Evolutionary conservation across 2,888 invertebrate species (phyloP), one percentile per base, ranked within the genome.

Genomic region (Cosmia trapezina): DNA sequence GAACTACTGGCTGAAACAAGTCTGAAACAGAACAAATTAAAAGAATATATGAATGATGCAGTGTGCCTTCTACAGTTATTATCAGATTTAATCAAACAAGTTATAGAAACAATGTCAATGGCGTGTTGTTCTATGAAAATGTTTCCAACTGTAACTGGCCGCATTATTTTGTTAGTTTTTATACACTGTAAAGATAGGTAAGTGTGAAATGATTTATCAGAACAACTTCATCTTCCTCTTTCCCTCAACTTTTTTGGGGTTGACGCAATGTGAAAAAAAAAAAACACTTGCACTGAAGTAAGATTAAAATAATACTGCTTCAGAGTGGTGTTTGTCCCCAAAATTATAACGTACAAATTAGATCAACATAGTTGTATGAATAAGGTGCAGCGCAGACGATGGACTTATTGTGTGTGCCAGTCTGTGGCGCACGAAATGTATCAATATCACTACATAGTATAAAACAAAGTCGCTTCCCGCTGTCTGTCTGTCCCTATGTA

Each of bases 131-230:
- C 72, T 4, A 87, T 93, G 87, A 92, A 91, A 71, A 85, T 72
- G 17, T 93, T 95, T 74, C 94, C 95, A 12, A 89, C 83, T 1
- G 82, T 87, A 6, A 92, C 94, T 8, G 93, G 93, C 28, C 87
- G 87, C 22, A 94, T 96, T 59, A 89, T 96, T 57, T 86, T 90
- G 57, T 85, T 89, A 69, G 93, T 96, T 43, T 96, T 96, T 81
- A 89, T 87, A 72, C 96, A 96, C 85, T 96, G 96, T 85, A 96
- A 93, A 81, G 92, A 96, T 54, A 96, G 96, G 96, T 96, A 86
- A 80, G 79, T 84, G 37, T 56, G 1, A 49, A 57, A 11, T 37
- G 19, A 41, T 41, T 28, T 17, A 47, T 14, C 2, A 17, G 17
- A 59, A 59, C 17, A 22, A 28, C 11, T 12, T 45, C 5, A 72